Conservation (phyloP, 2,797 vertebrate species). For the Gobio occitaniae region DNA sequence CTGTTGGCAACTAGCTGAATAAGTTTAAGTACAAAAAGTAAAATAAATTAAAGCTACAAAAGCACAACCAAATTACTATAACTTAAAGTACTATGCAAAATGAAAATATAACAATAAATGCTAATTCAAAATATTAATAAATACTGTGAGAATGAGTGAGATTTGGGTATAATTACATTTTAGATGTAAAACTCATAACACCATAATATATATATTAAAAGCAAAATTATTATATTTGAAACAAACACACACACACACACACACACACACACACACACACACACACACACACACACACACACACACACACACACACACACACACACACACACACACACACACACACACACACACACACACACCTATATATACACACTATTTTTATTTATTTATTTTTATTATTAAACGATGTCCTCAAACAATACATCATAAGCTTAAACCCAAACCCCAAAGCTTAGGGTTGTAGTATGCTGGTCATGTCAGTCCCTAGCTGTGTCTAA, state of each 20-base stretch:
- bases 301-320: too few species aligned
- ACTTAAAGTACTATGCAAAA: background rate
- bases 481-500: background rate
- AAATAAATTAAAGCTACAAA: background rate
- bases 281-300: too few species aligned
- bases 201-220: too few species aligned
- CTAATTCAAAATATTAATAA: background rate
- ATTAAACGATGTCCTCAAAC: background rate
- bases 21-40: background rate
- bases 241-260: too few species aligned
- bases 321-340: too few species aligned
- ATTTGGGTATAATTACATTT: background rate
- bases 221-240: background rate
- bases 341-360: too few species aligned
- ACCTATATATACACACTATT: too few species aligned
- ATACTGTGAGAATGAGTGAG: background rate
- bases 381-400: background rate
- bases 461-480: slow-evolving; percentile 3
- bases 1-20: too few species aligned
- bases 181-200: background rate
- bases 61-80: background rate
- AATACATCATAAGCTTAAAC: background rate
- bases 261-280: too few species aligned
- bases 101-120: background rate
- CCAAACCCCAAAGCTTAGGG: background rate